A percentile compares a stretch with the other conserved stretches of the same genome.
phyloP scores from a whole-genome alignment of 2,888 invertebrate genomes.

The Clanis bilineata region DNA sequence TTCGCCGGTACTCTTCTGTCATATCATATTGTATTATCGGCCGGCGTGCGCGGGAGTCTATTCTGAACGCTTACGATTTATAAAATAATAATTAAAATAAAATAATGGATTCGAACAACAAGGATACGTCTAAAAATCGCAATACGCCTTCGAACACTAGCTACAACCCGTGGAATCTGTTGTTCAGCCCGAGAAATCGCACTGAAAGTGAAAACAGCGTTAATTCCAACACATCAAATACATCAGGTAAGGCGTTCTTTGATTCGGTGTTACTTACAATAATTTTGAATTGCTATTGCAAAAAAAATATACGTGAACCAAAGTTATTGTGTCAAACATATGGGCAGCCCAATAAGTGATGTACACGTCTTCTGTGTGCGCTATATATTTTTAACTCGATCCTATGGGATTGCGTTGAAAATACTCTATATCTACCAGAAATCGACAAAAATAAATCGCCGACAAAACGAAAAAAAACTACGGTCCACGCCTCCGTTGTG shows the following conservation, averaged over 20 bases:
- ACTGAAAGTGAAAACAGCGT: slow-evolving; percentile 73
- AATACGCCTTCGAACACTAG: slow-evolving; percentile 45
- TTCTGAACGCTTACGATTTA: slow-evolving; percentile 15
- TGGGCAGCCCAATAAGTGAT: background rate
- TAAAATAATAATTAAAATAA: slow-evolving; percentile 24
- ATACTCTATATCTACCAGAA: background rate
- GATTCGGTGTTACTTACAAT: background rate
- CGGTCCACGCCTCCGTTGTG: slow-evolving; percentile 8
- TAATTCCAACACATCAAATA: slow-evolving; percentile 55
- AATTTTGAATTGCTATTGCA: background rate
- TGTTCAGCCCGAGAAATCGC: slow-evolving; percentile 64
- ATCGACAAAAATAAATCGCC: background rate
- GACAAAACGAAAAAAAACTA: background rate
- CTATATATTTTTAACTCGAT: no score
- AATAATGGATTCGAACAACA: slow-evolving; percentile 62
- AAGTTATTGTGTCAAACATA: background rate
- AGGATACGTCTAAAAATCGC: slow-evolving; percentile 48
- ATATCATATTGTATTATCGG: slow-evolving; percentile 59
- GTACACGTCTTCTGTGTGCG: background rate
- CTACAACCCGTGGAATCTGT: slow-evolving; percentile 72
- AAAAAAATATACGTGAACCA: background rate
- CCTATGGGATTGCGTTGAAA: background rate
- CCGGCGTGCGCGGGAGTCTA: slow-evolving; percentile 51
- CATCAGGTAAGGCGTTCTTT: slow-evolving; percentile 52
- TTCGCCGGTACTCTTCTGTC: slow-evolving; percentile 40